These are phyloP conservation scores for Panagrolaimus sp. DNA, from an alignment of 1,140 invertebrate species.

Conservation along the genomic window DNA sequence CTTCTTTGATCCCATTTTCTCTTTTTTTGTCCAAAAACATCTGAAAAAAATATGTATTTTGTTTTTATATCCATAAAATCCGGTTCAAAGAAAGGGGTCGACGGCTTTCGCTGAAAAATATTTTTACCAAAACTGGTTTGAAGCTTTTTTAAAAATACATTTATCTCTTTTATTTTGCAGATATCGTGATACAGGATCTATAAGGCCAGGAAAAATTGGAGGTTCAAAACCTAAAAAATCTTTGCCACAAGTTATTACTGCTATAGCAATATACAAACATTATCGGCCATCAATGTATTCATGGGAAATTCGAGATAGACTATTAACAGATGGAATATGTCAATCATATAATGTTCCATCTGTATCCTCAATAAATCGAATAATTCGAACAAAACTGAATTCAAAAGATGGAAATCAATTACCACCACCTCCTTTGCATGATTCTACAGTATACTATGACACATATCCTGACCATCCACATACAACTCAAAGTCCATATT, in stretches of 20 bases:
- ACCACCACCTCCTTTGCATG: neutral
- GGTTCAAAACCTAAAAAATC: conserved; percentile 38
- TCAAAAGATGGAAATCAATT: neutral
- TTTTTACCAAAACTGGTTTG: too few species aligned
- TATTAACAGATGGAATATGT: conserved; percentile 27
- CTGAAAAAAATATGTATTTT: too few species aligned
- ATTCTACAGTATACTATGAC: neutral
- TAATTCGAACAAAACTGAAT: neutral
- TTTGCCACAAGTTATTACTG: conserved; percentile 29
- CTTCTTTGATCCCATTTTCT: too few species aligned
- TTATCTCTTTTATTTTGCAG: conserved; percentile 11
- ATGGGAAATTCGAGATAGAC: conserved; percentile 36
- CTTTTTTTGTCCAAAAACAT: too few species aligned
- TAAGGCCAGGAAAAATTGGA: conserved; percentile 33
- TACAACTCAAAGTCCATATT: neutral
- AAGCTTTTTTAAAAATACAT: neutral
- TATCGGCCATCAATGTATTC: conserved; percentile 37
- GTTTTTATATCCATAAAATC: too few species aligned
- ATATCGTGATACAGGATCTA: conserved; percentile 40
- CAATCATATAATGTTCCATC: conserved; percentile 31
- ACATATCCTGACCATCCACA: neutral
- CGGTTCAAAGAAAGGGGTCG: too few species aligned
- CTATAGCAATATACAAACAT: conserved; percentile 35
- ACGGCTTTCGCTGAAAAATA: too few species aligned
- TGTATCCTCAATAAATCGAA: conserved; percentile 28